Evolutionary conservation across 2,888 invertebrate genomes (phyloP).

Genomic region (Tridacna gigas): DNA sequence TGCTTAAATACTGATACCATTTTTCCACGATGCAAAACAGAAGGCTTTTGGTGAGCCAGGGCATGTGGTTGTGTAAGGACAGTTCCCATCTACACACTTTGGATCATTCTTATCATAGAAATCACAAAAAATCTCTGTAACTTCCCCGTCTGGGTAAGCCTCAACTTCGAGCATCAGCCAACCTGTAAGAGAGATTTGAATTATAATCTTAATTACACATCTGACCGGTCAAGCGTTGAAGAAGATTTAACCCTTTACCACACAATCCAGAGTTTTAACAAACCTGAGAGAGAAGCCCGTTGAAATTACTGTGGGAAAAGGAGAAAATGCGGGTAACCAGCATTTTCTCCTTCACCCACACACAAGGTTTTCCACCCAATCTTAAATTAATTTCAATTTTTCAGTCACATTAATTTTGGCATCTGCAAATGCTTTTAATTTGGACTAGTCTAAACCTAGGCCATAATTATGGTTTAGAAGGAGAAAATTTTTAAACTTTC

Average conservation of each 20-base stretch:
- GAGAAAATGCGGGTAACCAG: too few species aligned
- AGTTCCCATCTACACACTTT: slow-evolving; percentile 79
- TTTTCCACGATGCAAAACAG: slow-evolving; percentile 69
- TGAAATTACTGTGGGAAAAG: too few species aligned
- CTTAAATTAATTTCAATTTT: too few species aligned
- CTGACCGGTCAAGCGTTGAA: neutral
- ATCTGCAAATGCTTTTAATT: too few species aligned
- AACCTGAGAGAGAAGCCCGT: too few species aligned
- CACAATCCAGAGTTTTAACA: too few species aligned
- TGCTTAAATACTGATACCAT: slow-evolving; percentile 36
- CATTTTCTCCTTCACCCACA: too few species aligned
- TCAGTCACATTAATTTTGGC: too few species aligned
- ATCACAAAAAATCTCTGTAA: slow-evolving; percentile 62
- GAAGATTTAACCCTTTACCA: neutral
- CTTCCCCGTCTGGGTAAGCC: slow-evolving; percentile 49
- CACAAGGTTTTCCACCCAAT: too few species aligned
- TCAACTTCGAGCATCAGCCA: slow-evolving; percentile 40
- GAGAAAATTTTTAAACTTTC: too few species aligned
- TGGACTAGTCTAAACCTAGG: too few species aligned
- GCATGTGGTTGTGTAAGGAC: slow-evolving; percentile 88
- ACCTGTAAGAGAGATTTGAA: slow-evolving; percentile 35
- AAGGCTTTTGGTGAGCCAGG: slow-evolving; percentile 87
- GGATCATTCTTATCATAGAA: slow-evolving; percentile 59
- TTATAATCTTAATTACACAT: neutral
- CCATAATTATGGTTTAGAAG: too few species aligned